Evolutionary conservation across 2,797 vertebrate genomes (phyloP).

Genomic region (Sebastolobus altivelis): DNA sequence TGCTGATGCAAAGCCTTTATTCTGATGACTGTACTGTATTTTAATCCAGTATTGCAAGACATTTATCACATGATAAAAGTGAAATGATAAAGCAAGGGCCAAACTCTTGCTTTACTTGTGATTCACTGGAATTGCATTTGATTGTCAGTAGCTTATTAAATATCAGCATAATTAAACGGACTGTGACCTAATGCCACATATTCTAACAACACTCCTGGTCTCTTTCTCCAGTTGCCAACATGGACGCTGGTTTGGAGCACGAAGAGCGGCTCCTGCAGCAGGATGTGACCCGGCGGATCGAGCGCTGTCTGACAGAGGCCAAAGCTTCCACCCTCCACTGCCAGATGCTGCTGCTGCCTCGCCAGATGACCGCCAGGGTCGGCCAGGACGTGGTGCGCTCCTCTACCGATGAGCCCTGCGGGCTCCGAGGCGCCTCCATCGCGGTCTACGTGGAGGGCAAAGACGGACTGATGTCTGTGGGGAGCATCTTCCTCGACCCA

Average conservation of each 20-base stretch:
- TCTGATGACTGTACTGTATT: neutral
- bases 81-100: neutral
- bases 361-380: constrained; percentile 74
- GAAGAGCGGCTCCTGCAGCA: constrained; percentile 70
- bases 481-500: constrained; percentile 69
- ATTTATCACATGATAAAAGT: neutral
- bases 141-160: neutral
- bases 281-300: constrained; percentile 75
- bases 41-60: neutral
- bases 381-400: constrained; percentile 75
- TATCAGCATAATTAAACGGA: neutral
- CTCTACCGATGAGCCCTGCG: constrained; percentile 83
- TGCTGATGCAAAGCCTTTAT: neutral
- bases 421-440: constrained; percentile 83
- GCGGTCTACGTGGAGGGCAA: constrained; percentile 76
- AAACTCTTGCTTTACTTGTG: neutral
- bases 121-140: neutral
- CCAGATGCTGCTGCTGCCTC: constrained; percentile 81
- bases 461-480: constrained; percentile 67
- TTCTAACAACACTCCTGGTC: neutral
- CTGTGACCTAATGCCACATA: no score
- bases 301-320: constrained; percentile 80
- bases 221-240: constrained; percentile 54
- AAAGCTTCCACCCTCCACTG: constrained; percentile 80
- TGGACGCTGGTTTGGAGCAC: constrained; percentile 59